Conservation (phyloP, 2,797 vertebrate genomes). For the Hafferia zeledoni region DNA sequence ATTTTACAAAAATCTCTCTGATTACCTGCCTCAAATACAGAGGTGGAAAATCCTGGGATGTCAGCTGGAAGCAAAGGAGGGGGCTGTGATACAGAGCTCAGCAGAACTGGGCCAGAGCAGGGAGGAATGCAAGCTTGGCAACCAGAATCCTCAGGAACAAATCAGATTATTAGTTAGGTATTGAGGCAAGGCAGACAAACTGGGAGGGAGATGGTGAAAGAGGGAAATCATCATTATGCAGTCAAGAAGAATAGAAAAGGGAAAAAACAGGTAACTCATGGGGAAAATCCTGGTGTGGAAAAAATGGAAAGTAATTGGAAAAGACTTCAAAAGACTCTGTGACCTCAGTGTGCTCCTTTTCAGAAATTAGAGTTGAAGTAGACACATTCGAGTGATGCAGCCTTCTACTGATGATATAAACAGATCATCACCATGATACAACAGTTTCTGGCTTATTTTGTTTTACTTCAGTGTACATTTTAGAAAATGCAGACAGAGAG, state of each 20-base stretch:
- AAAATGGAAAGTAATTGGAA: background rate
- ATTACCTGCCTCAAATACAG: background rate
- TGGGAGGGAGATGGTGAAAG: background rate
- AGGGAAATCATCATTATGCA: background rate
- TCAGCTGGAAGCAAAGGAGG: background rate
- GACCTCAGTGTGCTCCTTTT: background rate
- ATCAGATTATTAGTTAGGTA: background rate
- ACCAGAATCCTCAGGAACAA: background rate
- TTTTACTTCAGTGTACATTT: background rate
- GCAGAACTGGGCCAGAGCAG: background rate
- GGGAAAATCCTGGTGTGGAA: background rate
- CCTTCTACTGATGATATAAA: background rate
- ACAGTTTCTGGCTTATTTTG: background rate
- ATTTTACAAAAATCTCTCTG: background rate
- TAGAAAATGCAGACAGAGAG: background rate
- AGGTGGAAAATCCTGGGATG: background rate
- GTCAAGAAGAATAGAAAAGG: background rate
- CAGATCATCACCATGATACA: background rate
- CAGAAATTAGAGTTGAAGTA: background rate
- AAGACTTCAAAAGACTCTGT: background rate
- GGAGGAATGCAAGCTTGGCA: background rate
- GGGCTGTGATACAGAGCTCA: background rate
- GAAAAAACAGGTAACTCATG: background rate
- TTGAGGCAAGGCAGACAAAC: background rate
- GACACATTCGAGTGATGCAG: background rate